Percentiles rank a stretch among this genome's conserved stretches.
Evolutionary conservation across 2,797 vertebrate species (phyloP).

Genomic region (Lateolabrax maculatus): DNA sequence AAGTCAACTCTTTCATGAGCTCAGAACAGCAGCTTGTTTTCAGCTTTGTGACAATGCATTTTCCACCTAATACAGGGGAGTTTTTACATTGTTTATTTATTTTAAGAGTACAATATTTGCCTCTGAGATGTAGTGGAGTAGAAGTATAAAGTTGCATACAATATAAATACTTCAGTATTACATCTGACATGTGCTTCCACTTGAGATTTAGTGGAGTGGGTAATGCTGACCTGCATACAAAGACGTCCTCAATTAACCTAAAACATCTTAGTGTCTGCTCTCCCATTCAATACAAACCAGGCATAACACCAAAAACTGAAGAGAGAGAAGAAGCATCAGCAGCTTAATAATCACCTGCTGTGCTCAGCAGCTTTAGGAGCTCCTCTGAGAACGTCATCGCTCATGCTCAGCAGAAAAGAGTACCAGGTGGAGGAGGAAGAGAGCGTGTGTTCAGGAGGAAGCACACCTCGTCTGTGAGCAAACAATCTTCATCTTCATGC

Average conservation of each 20-base stretch:
- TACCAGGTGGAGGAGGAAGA: neutral
- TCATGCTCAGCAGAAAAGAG: constrained; percentile 71
- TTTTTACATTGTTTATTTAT: too few relatives aligned
- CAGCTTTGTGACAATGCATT: too few relatives aligned
- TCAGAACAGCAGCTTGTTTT: too few relatives aligned
- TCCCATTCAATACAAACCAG: constrained; percentile 28
- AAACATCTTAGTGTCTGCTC: constrained; percentile 21
- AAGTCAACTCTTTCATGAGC: too few relatives aligned
- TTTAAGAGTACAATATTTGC: too few relatives aligned
- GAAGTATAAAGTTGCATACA: too few relatives aligned
- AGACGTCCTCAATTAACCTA: constrained; percentile 15
- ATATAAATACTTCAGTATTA: too few relatives aligned
- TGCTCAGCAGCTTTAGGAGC: constrained; percentile 65
- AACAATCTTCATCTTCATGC: neutral
- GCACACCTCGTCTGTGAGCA: neutral
- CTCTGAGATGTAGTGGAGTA: too few relatives aligned
- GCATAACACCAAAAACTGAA: constrained; percentile 38
- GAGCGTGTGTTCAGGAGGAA: neutral
- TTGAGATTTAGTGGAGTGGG: constrained; percentile 29
- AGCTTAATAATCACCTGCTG: constrained; percentile 70
- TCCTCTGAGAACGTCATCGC: constrained; percentile 59
- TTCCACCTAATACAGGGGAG: too few relatives aligned
- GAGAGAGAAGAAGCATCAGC: constrained; percentile 42
- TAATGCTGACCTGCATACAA: constrained; percentile 38
- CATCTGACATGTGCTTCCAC: constrained; percentile 45